Conservation (phyloP, 2,888 invertebrate species). For the Eupithecia insigniata region DNA sequence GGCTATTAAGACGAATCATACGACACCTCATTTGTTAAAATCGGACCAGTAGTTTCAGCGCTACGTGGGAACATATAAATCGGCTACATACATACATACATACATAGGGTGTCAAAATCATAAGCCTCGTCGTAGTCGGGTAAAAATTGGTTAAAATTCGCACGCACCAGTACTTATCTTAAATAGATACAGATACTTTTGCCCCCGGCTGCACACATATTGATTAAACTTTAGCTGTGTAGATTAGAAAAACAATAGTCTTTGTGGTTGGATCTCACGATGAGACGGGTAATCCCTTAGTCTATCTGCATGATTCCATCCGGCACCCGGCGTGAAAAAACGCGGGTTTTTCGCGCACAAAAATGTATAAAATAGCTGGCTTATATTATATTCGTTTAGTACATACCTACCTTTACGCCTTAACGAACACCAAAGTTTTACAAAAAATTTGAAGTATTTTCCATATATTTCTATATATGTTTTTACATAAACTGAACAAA, state of each 20-base stretch:
- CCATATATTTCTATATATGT: no score
- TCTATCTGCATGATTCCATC: constrained; percentile 5
- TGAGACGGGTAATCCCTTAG: constrained; percentile 18
- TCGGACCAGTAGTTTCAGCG: no score
- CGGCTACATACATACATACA: no score
- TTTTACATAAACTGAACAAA: background rate
- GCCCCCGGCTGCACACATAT: constrained; percentile 20
- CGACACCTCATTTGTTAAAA: no score
- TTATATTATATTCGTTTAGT: background rate
- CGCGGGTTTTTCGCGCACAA: background rate
- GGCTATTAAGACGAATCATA: no score
- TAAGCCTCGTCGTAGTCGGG: no score
- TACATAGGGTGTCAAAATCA: no score
- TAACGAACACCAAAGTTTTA: background rate
- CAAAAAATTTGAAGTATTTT: background rate
- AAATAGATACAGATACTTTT: background rate
- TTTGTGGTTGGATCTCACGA: constrained; percentile 27
- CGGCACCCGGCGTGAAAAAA: constrained; percentile 8
- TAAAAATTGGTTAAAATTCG: no score
- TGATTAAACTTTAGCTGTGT: constrained; percentile 23
- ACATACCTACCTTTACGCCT: background rate
- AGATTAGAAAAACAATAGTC: constrained; percentile 25
- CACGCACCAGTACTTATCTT: background rate
- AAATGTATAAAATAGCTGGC: background rate
- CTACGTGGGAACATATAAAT: no score